Conservation (phyloP, 30 jellyfish, hydroid and myxozoan genomes). For the Aurelia coerulea region DNA sequence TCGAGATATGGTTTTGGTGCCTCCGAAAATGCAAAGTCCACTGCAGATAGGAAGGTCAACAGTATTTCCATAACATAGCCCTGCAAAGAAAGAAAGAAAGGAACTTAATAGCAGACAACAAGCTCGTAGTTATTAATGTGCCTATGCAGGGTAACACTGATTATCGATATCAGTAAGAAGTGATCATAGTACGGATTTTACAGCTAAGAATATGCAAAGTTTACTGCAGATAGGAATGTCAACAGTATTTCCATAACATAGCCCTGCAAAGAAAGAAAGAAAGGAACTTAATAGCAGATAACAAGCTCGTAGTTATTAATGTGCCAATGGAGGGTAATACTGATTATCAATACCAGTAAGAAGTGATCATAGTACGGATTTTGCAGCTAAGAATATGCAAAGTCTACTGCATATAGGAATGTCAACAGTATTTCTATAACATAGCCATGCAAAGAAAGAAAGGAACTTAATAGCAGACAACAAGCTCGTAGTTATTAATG, state of each 20-base stretch:
- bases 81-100: slow-evolving; percentile 45
- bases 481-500: too few relatives aligned
- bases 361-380: slow-evolving; percentile 56
- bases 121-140: too few relatives aligned
- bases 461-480: too few relatives aligned
- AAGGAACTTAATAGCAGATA: too few relatives aligned
- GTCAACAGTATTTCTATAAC: slow-evolving; percentile 87
- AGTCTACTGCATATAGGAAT: slow-evolving; percentile 82
- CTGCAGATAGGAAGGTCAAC: slow-evolving; percentile 90
- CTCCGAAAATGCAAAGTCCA: slow-evolving; percentile 87
- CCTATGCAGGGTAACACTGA: not conserved
- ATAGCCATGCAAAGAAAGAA: not conserved
- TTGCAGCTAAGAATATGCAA: slow-evolving; percentile 79
- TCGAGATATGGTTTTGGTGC: slow-evolving; percentile 74
- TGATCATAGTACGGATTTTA: slow-evolving; percentile 63
- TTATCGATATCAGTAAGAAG: not conserved
- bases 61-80: slow-evolving; percentile 96
- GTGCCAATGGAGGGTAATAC: too few relatives aligned
- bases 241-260: slow-evolving; percentile 77
- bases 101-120: too few relatives aligned
- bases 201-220: slow-evolving; percentile 77
- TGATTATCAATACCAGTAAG: slow-evolving; percentile 6
- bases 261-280: slow-evolving; percentile 51
- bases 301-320: too few relatives aligned
- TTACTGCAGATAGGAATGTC: slow-evolving; percentile 88